phyloP scores from a whole-genome alignment of 2,888 invertebrate genomes.

The Acrobasis suavella region DNA sequence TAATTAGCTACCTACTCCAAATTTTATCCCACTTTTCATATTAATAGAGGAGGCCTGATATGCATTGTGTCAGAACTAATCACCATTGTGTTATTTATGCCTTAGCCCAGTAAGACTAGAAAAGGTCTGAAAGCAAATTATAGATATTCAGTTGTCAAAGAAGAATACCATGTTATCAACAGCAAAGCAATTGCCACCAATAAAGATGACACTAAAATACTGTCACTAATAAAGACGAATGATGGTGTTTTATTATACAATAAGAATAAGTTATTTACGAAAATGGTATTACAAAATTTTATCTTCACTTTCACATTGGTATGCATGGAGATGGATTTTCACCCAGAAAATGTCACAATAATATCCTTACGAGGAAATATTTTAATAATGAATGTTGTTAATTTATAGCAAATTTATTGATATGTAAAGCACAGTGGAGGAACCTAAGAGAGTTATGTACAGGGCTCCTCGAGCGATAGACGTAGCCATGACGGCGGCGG shows the following conservation, averaged over 20 bases:
- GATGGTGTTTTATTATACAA: background rate
- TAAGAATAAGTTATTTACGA: conserved; percentile 13
- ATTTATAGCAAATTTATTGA: conserved; percentile 41
- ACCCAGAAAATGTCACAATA: conserved; percentile 19
- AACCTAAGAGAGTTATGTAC: conserved; percentile 77
- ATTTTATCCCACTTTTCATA: background rate
- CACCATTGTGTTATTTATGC: background rate
- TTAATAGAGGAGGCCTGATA: conserved; percentile 2
- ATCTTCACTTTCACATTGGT: conserved; percentile 12
- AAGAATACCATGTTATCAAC: conserved; percentile 4
- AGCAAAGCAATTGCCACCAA: background rate
- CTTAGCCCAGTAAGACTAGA: conserved; percentile 8
- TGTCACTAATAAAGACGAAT: background rate
- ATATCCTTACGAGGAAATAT: conserved; percentile 15
- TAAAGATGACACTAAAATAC: conserved; percentile 2
- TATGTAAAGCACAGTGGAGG: conserved; percentile 60
- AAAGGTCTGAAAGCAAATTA: conserved; percentile 1
- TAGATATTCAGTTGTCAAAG: conserved; percentile 9
- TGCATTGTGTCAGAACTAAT: background rate
- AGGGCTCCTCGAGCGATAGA: conserved; percentile 80
- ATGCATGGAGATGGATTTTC: conserved; percentile 15
- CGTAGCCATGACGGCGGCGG: conserved; percentile 82
- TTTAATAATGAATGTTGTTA: conserved; percentile 20
- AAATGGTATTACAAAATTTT: conserved; percentile 14
- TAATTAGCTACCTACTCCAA: conserved; percentile 7